phyloP scores from a whole-genome alignment of 2,888 invertebrate species.

The Nebria salina region DNA sequence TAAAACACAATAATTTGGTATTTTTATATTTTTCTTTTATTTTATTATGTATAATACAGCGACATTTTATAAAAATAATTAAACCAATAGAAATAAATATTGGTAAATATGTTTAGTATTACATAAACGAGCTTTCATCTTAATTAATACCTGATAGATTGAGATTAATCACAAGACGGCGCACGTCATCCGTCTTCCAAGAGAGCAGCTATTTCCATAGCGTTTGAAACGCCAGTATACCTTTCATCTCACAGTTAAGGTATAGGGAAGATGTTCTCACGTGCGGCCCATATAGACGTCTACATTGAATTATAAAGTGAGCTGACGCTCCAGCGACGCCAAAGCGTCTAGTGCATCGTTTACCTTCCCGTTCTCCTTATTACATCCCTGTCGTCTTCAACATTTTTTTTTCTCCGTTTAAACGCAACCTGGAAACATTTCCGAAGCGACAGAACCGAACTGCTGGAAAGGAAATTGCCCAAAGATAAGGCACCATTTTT shows the following conservation, averaged over 20 bases:
- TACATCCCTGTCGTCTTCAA: background rate
- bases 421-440: background rate
- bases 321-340: constrained; percentile 4
- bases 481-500: background rate
- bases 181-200: background rate
- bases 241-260: background rate
- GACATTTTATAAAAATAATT: background rate
- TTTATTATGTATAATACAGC: too few species aligned
- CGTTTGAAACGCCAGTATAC: background rate
- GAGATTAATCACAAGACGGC: background rate
- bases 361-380: background rate
- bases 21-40: too few species aligned
- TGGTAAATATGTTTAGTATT: background rate
- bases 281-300: constrained; percentile 44
- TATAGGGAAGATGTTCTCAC: constrained; percentile 26
- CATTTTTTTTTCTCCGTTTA: background rate
- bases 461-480: background rate
- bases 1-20: too few species aligned
- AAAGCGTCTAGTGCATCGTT: constrained; percentile 10
- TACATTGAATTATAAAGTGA: constrained; percentile 45
- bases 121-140: background rate
- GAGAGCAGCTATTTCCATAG: background rate
- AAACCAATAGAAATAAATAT: background rate
- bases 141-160: background rate
- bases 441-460: constrained; percentile 1